Percentiles rank a stretch among this genome's conserved stretches.
Evolutionary conservation across 2,888 invertebrate species (phyloP).

Genomic region (Dynastes maya): DNA sequence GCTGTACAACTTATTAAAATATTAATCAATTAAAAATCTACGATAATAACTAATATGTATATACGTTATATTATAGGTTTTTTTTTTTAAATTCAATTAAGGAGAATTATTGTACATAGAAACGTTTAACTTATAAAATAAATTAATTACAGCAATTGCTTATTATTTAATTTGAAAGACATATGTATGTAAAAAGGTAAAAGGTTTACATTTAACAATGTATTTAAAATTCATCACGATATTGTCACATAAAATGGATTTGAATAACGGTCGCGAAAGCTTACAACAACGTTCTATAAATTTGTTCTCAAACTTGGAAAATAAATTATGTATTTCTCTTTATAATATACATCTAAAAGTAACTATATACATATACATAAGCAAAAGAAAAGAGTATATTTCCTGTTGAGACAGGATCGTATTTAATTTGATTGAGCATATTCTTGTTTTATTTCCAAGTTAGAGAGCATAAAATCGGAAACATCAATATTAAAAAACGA

Average conservation of each 20-base stretch:
- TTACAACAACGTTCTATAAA: too few species aligned
- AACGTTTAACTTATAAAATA: conserved; percentile 17
- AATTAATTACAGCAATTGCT: conserved; percentile 23
- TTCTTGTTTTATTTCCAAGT: background rate
- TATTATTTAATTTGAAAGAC: conserved; percentile 37
- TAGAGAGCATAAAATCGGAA: background rate
- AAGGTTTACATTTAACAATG: background rate
- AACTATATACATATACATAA: conserved; percentile 2
- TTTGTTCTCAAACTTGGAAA: background rate
- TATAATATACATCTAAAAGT: background rate
- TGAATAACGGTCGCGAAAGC: too few species aligned
- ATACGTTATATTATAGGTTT: background rate
- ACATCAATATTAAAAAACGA: conserved; percentile 18
- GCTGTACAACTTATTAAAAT: too few species aligned
- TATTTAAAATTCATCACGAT: background rate
- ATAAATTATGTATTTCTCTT: background rate
- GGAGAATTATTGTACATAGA: conserved; percentile 14
- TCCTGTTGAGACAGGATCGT: too few species aligned
- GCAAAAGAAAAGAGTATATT: background rate
- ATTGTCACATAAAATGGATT: background rate
- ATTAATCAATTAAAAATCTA: too few species aligned
- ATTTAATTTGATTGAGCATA: conserved; percentile 7
- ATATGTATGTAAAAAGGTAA: conserved; percentile 5
- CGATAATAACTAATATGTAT: too few species aligned
- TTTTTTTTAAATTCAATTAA: background rate